Percentiles rank a stretch among this genome's conserved stretches.
phyloP scores from a whole-genome alignment of 2,888 invertebrate species.

The Rosalia funebris region DNA sequence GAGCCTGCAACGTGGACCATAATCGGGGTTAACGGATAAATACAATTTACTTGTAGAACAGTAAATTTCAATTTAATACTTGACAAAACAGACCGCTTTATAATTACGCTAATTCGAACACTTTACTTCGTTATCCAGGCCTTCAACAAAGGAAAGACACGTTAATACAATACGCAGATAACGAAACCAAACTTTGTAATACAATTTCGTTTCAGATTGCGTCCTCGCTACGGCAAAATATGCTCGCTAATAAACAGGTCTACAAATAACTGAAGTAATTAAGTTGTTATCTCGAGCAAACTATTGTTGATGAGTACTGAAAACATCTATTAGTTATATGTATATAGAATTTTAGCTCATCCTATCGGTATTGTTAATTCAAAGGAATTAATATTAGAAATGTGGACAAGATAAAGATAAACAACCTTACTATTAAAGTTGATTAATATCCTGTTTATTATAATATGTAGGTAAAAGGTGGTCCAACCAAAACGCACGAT shows the following conservation, averaged over 20 bases:
- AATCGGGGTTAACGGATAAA: conserved; percentile 16
- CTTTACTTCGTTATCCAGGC: conserved; percentile 37
- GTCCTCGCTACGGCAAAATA: not conserved
- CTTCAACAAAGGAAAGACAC: conserved; percentile 41
- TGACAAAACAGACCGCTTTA: conserved; percentile 46
- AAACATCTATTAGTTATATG: too few relatives aligned
- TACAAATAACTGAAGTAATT: conserved; percentile 8
- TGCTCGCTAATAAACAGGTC: not conserved
- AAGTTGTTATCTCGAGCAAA: not conserved
- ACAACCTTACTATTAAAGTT: too few relatives aligned
- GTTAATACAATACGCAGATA: conserved; percentile 36
- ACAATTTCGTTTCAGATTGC: conserved; percentile 29
- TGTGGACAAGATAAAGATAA: too few relatives aligned
- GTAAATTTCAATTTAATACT: conserved; percentile 48
- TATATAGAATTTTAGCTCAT: too few relatives aligned
- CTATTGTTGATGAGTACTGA: not conserved
- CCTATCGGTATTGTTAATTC: too few relatives aligned
- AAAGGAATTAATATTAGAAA: too few relatives aligned
- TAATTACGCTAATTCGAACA: conserved; percentile 48
- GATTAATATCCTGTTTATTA: too few relatives aligned
- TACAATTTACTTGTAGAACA: conserved; percentile 34
- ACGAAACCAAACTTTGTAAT: conserved; percentile 36
- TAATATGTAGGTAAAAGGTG: too few relatives aligned
- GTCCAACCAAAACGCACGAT: too few relatives aligned
- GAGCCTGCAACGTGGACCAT: not conserved